Percentiles rank a stretch among this genome's conserved stretches.
phyloP scores from a whole-genome alignment of 2,113 vertebrate species.

The Myiopsitta monachus region DNA sequence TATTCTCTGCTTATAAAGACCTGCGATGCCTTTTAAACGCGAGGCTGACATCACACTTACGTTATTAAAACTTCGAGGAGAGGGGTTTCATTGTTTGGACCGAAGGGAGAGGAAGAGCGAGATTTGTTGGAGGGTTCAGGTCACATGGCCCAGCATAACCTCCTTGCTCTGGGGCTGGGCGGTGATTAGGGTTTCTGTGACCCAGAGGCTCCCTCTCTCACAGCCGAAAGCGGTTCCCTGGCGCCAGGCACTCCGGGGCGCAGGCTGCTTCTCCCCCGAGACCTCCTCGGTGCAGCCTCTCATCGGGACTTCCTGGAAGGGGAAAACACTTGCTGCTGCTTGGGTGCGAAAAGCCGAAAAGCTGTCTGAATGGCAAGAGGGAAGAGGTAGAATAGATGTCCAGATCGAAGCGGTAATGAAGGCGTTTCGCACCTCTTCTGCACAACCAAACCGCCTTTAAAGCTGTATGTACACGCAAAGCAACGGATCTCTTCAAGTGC shows the following conservation, averaged over 20 bases:
- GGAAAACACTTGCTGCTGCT: not conserved
- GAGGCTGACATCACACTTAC: not conserved
- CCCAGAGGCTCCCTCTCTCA: not conserved
- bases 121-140: not conserved
- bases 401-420: fast-evolving
- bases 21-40: not conserved
- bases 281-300: not conserved
- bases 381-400: not conserved
- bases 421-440: not conserved
- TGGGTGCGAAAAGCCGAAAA: not conserved
- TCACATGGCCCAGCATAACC: not conserved
- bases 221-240: fast-evolving
- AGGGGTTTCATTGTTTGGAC: not conserved
- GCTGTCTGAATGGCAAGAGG: not conserved
- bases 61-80: not conserved
- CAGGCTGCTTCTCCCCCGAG: fast-evolving
- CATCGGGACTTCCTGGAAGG: fast-evolving
- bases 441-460: not conserved
- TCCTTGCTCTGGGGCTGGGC: not conserved
- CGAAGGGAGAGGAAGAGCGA: not conserved
- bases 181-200: not conserved
- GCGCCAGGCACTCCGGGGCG: fast-evolving
- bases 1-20: not conserved
- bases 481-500: not conserved
- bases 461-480: not conserved